Evolutionary conservation across 2,888 invertebrate genomes (phyloP).

Genomic region (Epistrophella euchroma): DNA sequence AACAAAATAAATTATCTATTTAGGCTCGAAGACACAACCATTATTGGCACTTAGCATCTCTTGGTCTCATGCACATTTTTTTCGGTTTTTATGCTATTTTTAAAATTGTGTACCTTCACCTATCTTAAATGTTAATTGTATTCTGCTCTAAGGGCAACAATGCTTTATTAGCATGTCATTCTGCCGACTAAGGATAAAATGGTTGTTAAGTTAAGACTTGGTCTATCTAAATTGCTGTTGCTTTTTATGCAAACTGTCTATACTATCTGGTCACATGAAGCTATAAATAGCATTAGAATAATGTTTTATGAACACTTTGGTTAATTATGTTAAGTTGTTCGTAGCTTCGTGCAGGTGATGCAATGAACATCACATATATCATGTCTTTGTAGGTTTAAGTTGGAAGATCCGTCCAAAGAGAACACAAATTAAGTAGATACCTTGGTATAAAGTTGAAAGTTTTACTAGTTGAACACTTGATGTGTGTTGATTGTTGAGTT

Average conservation of each 20-base stretch:
- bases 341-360: conserved; percentile 24
- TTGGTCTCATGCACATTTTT: neutral
- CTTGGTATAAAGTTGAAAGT: neutral
- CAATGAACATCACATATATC: conserved; percentile 6
- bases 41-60: conserved; percentile 56
- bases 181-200: conserved; percentile 51
- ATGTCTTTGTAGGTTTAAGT: conserved; percentile 49
- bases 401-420: conserved; percentile 36
- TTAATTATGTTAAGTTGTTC: conserved; percentile 62
- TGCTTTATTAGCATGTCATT: conserved; percentile 73
- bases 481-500: conserved; percentile 8
- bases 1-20: conserved; percentile 44
- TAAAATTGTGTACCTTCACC: neutral
- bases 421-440: neutral
- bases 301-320: conserved; percentile 56
- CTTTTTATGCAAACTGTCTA: conserved; percentile 58
- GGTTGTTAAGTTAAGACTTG: conserved; percentile 36
- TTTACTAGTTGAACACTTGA: conserved; percentile 26
- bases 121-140: conserved; percentile 17
- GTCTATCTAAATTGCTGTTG: conserved; percentile 48
- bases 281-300: conserved; percentile 71
- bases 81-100: conserved; percentile 1
- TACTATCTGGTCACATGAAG: conserved; percentile 54
- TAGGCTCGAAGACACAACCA: conserved; percentile 60
- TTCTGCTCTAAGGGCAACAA: conserved; percentile 60